Evolutionary conservation across 2,113 vertebrate species (phyloP).

Genomic region (Glareola pratincola): DNA sequence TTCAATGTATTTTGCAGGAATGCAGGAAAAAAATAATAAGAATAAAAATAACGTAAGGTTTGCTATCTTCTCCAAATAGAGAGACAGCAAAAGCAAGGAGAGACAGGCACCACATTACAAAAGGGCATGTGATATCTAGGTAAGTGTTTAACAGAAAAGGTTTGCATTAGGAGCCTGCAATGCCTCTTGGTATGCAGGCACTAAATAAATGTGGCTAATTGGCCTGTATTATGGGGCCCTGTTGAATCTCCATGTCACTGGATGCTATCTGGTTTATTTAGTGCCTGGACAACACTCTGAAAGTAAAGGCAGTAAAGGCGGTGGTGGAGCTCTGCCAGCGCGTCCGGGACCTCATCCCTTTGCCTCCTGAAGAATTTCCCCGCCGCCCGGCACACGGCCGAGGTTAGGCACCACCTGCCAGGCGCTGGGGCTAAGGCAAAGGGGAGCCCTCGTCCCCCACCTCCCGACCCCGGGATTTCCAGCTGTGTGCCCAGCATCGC

Average conservation of each 20-base stretch:
- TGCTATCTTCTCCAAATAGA: background rate
- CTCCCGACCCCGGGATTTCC: background rate
- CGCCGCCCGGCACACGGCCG: fast-evolving
- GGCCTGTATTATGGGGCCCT: background rate
- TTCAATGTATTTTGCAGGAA: background rate
- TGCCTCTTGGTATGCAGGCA: background rate
- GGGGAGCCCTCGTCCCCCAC: background rate
- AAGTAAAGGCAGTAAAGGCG: background rate
- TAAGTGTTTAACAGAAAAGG: background rate
- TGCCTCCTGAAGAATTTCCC: background rate
- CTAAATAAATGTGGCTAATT: background rate
- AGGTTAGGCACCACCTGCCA: background rate
- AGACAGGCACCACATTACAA: background rate
- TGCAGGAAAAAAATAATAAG: background rate
- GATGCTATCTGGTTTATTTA: background rate
- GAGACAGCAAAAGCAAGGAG: background rate
- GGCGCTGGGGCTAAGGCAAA: background rate
- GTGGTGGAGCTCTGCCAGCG: background rate
- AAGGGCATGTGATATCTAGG: background rate
- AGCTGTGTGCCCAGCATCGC: background rate
- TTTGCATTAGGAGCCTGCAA: background rate
- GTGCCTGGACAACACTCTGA: background rate
- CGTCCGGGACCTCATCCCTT: background rate
- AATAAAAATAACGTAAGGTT: background rate
- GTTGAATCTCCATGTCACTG: background rate